These are phyloP conservation scores for Ypsolopha scabrella DNA, from an alignment of 2,888 invertebrate species.

Conservation along the genomic window DNA sequence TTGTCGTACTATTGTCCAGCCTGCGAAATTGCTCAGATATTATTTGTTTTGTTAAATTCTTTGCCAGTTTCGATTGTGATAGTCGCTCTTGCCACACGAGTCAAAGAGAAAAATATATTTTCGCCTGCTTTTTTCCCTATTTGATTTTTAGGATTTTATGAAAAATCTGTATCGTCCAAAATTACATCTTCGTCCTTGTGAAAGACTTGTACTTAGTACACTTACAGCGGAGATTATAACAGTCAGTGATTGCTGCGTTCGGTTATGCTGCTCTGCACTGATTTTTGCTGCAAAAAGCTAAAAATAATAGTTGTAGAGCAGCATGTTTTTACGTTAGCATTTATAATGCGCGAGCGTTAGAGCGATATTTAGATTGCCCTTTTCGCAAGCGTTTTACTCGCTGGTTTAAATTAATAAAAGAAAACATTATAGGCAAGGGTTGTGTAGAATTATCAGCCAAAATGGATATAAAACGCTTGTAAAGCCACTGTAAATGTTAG, in stretches of 20 bases:
- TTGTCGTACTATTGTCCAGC: conserved; percentile 23
- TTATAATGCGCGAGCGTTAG: too few relatives aligned
- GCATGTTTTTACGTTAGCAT: too few relatives aligned
- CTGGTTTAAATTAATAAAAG: conserved; percentile 13
- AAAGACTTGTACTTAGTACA: conserved; percentile 68
- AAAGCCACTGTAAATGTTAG: conserved; percentile 1
- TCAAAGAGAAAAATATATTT: conserved; percentile 25
- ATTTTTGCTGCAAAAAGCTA: too few relatives aligned
- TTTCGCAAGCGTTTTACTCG: too few relatives aligned
- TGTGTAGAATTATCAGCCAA: conserved; percentile 5
- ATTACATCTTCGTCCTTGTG: conserved; percentile 64
- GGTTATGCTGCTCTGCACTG: too few relatives aligned
- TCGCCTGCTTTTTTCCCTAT: conserved; percentile 34
- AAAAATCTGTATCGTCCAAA: conserved; percentile 49
- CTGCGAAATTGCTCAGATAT: conserved; percentile 30
- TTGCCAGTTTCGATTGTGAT: conserved; percentile 52
- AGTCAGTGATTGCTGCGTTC: conserved; percentile 20
- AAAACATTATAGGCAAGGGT: not conserved
- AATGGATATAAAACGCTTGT: conserved; percentile 1
- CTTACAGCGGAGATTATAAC: conserved; percentile 26
- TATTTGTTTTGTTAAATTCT: conserved; percentile 13
- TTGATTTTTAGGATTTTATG: conserved; percentile 27
- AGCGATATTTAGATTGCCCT: too few relatives aligned
- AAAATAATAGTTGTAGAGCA: too few relatives aligned
- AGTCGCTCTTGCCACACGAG: conserved; percentile 54